Evolutionary conservation across 2,888 invertebrate genomes (phyloP).

Genomic region (Drosophila barbarae): DNA sequence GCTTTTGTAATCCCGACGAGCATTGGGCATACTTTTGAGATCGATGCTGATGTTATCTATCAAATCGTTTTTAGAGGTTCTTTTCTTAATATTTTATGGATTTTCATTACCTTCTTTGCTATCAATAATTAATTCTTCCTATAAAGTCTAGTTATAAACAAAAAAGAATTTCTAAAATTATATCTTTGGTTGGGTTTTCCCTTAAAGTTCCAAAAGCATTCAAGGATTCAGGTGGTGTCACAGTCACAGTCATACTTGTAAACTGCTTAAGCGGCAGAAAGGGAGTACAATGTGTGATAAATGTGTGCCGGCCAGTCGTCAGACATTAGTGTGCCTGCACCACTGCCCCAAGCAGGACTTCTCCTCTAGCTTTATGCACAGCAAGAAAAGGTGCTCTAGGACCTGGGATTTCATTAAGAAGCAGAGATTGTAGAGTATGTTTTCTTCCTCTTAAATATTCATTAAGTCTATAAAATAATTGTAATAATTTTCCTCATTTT

Average conservation of each 20-base stretch:
- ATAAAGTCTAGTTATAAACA: no score
- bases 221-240: slow-evolving; percentile 21
- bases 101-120: no score
- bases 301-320: slow-evolving; percentile 61
- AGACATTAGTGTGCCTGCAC: slow-evolving; percentile 41
- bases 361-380: neutral
- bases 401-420: neutral
- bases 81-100: no score
- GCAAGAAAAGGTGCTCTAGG: neutral
- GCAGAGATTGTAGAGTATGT: neutral
- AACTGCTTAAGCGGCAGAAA: slow-evolving; percentile 57
- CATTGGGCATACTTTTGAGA: no score
- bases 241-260: slow-evolving; percentile 36
- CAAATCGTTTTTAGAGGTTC: no score
- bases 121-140: no score
- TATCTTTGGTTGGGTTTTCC: no score
- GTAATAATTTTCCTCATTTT: neutral
- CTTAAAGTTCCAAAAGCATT: no score
- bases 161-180: no score
- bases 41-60: no score
- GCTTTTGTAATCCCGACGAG: neutral
- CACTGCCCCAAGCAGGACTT: neutral
- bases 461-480: no score
- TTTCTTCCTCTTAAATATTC: no score
- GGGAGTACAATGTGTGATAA: slow-evolving; percentile 68